These are phyloP conservation scores for Anableps anableps DNA, from an alignment of 2,797 vertebrate genomes.

Conservation along the genomic window DNA sequence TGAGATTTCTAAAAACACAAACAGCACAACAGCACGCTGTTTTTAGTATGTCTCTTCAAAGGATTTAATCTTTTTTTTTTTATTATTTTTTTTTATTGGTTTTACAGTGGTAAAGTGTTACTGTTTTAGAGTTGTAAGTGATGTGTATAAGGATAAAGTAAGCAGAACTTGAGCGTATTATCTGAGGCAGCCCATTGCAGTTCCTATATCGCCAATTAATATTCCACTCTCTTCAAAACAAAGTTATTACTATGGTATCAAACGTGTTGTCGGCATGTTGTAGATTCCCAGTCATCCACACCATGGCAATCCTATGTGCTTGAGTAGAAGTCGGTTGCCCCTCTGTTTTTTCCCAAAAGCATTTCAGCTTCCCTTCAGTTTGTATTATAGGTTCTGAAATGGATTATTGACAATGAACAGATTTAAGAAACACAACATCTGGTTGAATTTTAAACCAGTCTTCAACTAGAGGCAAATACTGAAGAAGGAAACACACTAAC, in stretches of 20 bases:
- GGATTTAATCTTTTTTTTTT: too few relatives aligned
- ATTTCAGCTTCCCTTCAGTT: background rate
- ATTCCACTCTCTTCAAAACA: slow-evolving; percentile 2
- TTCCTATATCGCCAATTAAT: background rate
- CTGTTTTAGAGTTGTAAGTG: background rate
- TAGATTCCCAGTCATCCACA: slow-evolving; percentile 4
- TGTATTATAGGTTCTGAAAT: background rate
- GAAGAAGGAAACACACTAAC: background rate
- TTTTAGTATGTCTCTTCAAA: too few relatives aligned
- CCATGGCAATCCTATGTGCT: slow-evolving; percentile 1
- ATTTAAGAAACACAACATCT: background rate
- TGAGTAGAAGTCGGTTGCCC: background rate
- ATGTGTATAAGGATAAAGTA: too few relatives aligned
- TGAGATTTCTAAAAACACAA: background rate
- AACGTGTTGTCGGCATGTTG: background rate
- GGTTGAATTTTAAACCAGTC: background rate
- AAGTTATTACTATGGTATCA: slow-evolving; percentile 1
- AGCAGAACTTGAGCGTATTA: background rate
- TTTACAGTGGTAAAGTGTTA: background rate
- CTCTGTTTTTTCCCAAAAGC: background rate
- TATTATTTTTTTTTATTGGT: background rate
- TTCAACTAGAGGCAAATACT: background rate
- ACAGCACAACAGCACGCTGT: too few relatives aligned
- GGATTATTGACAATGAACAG: background rate
- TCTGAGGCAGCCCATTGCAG: background rate